These are phyloP conservation scores for Drosophila anomalipes DNA, from an alignment of 2,888 invertebrate genomes.

Conservation along the genomic window DNA sequence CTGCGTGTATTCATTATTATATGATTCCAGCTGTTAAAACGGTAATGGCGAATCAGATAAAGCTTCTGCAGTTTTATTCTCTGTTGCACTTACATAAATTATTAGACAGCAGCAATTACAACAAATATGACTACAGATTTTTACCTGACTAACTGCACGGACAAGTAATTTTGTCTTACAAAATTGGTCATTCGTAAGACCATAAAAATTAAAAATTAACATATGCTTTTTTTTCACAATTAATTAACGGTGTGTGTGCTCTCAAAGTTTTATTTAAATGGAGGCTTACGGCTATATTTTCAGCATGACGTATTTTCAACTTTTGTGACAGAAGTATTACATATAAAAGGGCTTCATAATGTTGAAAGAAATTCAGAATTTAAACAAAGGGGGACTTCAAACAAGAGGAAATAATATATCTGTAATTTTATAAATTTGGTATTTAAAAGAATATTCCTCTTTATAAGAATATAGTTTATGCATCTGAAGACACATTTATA, in stretches of 20 bases:
- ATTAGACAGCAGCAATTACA: not conserved
- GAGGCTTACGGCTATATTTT: not conserved
- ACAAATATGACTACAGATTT: not conserved
- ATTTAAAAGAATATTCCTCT: too few species aligned
- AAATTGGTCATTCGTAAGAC: not conserved
- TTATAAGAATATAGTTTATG: too few species aligned
- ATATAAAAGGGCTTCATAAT: not conserved
- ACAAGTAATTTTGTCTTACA: not conserved
- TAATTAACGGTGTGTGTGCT: not conserved
- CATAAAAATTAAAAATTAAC: not conserved
- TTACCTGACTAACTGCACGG: not conserved
- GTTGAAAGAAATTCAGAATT: not conserved
- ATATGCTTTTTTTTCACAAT: not conserved
- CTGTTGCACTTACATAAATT: slow-evolving; percentile 22
- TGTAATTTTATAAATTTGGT: too few species aligned
- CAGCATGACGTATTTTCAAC: not conserved
- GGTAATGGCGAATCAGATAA: slow-evolving; percentile 5
- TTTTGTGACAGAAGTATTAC: rapidly evolving
- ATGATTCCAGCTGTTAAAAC: slow-evolving; percentile 4
- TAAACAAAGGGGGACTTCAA: too few species aligned
- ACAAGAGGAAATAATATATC: too few species aligned
- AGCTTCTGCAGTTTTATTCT: slow-evolving; percentile 7
- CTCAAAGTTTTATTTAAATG: not conserved
- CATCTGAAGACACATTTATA: too few species aligned
- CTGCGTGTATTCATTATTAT: slow-evolving; percentile 26